Base-by-base conservation (phyloP, 2,113 vertebrate genomes). In the Gnathonemus echidnorhynchus region DNA sequence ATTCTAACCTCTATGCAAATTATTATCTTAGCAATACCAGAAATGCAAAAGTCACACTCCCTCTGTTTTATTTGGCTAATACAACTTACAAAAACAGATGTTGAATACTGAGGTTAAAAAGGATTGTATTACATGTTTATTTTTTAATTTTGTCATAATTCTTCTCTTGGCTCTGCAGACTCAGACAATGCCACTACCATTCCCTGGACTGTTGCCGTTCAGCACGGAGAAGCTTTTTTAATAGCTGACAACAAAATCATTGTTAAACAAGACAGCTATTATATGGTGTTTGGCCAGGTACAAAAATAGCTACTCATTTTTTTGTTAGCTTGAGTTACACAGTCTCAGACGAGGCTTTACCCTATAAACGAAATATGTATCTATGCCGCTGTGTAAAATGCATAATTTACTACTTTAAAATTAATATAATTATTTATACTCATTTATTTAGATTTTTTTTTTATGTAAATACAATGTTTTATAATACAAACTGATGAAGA, bases 261-360 rank as follows among this genome's bases (percentile, higher is more conserved):
- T 92, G 93, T 95, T 92, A 94, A 95, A 94, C 93, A 94, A 87
- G 94, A 95, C 45, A 93, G 94, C 91, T 94, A 93, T 94, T 94
- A 94, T 92, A 93, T 95, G 92, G 93, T 95, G 93, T 95, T 94
- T 93, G 94, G 94, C 91, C 94, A 95, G 94, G 94, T 95, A 85
- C 74, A 42, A 94, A 90, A 90, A 91, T 93, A 91, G 93, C 92
- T 91, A 88, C 62, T 86, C 45, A 9, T 45, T 49, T 49, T 86
- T 86, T 86, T 46, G 39, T 74, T 70, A 70, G 27, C n/a, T 31
- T 87, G 13, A 39, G 35, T 80, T 80, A 80, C 74, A 80, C 74
- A 80, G 13, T 17, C 35, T 80, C 74, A 80, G 27, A 9, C 3
- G 2, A 86, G 46, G 83, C 46, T n/a, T n/a, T 45, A 86, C 21